A percentile compares a stretch with the other conserved stretches of the same genome.
phyloP scores from a whole-genome alignment of 2,888 invertebrate genomes.

The Trissolcus brochymenae region DNA sequence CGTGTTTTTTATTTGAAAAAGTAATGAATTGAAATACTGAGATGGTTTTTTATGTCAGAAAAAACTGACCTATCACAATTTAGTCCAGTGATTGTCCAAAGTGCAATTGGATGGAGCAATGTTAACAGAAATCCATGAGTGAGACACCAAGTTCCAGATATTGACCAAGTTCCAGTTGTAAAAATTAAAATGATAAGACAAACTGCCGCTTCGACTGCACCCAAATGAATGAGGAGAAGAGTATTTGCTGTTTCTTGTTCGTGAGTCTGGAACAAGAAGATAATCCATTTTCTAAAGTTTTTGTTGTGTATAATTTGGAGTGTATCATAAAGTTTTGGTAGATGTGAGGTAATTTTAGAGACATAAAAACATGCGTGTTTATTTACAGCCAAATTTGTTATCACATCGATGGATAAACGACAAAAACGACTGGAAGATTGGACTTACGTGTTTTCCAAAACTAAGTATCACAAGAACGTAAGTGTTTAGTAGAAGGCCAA shows the following conservation, averaged over 20 bases:
- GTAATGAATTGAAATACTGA: neutral
- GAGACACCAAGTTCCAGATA: slow-evolving; percentile 79
- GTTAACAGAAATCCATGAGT: slow-evolving; percentile 83
- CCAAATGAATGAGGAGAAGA: slow-evolving; percentile 84
- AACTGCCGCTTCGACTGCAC: slow-evolving; percentile 83
- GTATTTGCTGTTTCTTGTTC: slow-evolving; percentile 81
- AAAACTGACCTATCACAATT: slow-evolving; percentile 81
- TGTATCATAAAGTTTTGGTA: neutral
- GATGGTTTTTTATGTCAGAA: neutral
- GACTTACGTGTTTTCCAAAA: slow-evolving; percentile 77
- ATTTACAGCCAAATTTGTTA: neutral
- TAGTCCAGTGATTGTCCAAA: slow-evolving; percentile 89
- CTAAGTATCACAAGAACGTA: slow-evolving; percentile 84
- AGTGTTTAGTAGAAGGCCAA: slow-evolving; percentile 85
- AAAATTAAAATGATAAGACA: slow-evolving; percentile 81
- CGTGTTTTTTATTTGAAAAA: too few species aligned
- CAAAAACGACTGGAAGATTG: neutral
- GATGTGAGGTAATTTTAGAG: neutral
- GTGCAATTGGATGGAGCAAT: slow-evolving; percentile 84
- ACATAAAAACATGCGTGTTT: neutral
- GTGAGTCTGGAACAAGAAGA: slow-evolving; percentile 61
- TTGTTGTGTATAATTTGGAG: neutral
- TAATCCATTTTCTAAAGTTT: neutral
- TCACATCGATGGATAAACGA: neutral
- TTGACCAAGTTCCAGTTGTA: slow-evolving; percentile 78